phyloP scores from a whole-genome alignment of 2,888 invertebrate genomes.

The Aporophyla nigra region DNA sequence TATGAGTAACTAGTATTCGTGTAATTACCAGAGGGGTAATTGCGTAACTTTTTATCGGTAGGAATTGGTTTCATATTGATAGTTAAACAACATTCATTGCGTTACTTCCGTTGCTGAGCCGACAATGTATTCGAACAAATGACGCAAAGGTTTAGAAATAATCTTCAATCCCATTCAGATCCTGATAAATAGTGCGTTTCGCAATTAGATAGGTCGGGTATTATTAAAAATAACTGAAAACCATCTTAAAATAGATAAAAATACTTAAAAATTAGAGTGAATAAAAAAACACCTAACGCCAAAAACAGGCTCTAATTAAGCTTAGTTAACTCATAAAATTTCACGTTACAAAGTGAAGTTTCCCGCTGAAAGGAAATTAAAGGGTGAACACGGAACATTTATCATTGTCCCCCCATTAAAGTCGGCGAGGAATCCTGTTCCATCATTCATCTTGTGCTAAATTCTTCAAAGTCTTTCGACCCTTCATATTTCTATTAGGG shows the following conservation, averaged over 20 bases:
- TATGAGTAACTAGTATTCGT: no score
- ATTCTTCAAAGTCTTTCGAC: conserved; percentile 50
- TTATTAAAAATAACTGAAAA: not conserved
- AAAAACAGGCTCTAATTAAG: conserved; percentile 56
- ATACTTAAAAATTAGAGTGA: rapidly evolving
- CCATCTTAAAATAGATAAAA: not conserved
- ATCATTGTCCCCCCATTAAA: conserved; percentile 62
- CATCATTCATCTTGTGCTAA: conserved; percentile 57
- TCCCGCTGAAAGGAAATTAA: conserved; percentile 48
- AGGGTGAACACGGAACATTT: conserved; percentile 54
- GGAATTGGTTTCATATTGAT: no score
- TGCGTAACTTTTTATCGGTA: no score
- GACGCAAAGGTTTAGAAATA: no score
- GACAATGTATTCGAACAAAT: no score
- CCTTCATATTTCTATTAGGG: conserved; percentile 52
- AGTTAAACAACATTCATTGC: no score
- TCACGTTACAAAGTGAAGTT: conserved; percentile 49
- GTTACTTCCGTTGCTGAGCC: no score
- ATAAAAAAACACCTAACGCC: not conserved
- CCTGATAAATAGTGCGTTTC: no score
- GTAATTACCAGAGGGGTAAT: no score
- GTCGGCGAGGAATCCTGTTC: conserved; percentile 46
- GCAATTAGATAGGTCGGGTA: no score
- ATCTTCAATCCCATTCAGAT: no score
- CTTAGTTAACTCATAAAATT: conserved; percentile 52